Percentiles rank a stretch among this genome's conserved stretches.
Conservation (phyloP, 2,797 vertebrate genomes). For the Rallus crepitans region DNA sequence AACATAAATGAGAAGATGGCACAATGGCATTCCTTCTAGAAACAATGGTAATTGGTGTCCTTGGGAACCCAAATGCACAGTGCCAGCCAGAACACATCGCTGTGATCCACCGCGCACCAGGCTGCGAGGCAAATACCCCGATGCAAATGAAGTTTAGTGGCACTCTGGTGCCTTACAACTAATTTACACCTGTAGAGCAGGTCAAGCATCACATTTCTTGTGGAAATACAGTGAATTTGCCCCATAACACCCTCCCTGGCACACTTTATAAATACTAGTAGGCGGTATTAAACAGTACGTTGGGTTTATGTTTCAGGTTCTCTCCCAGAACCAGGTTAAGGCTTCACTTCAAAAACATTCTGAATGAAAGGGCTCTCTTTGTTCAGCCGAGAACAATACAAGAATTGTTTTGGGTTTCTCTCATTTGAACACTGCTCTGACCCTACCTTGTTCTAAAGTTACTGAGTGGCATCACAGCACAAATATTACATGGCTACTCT, state of each 20-base stretch:
- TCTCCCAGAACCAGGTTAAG: neutral
- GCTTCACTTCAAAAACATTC: neutral
- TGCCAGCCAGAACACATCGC: fast-evolving
- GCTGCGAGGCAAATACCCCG: neutral
- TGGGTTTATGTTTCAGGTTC: neutral
- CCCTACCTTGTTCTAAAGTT: conserved; percentile 1
- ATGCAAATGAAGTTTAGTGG: neutral
- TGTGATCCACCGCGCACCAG: fast-evolving
- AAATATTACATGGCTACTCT: neutral
- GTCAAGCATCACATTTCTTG: neutral
- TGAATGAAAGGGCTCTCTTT: neutral
- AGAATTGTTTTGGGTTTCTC: neutral
- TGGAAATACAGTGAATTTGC: neutral
- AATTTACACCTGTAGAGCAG: neutral
- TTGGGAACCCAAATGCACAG: neutral
- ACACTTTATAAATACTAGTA: neutral
- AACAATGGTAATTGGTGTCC: neutral
- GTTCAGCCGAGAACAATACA: neutral
- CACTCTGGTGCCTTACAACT: neutral
- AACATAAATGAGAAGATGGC: neutral
- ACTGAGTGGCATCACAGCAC: neutral
- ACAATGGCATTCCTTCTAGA: neutral
- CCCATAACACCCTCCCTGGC: neutral
- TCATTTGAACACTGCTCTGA: neutral
- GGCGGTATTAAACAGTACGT: neutral